Evolutionary conservation across 2,888 invertebrate species (phyloP).

Genomic region (Pollenia labialis): DNA sequence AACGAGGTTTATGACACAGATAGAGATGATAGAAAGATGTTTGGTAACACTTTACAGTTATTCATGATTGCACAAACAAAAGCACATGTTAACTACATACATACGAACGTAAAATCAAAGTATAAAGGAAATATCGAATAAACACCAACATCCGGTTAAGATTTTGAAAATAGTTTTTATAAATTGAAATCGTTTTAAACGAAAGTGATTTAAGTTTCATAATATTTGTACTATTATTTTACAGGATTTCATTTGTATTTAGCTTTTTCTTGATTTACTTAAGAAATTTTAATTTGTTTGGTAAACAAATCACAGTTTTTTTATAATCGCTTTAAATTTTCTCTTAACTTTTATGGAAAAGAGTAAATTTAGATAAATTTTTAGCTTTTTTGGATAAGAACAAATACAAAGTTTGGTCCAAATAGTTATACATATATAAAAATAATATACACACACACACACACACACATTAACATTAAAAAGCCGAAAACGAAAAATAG

Average conservation of each 20-base stretch:
- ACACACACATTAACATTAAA: neutral
- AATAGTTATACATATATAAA: neutral
- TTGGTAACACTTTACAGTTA: neutral
- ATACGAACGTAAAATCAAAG: neutral
- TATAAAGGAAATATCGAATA: conserved; percentile 54
- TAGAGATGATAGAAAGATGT: conserved; percentile 5
- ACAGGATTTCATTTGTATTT: too few relatives aligned
- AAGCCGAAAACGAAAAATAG: conserved; percentile 54
- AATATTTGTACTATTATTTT: too few relatives aligned
- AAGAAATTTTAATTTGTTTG: conserved; percentile 2
- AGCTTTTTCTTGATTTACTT: too few relatives aligned
- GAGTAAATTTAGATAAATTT: conserved; percentile 52
- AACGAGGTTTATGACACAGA: conserved; percentile 35
- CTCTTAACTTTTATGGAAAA: neutral
- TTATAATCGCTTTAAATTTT: neutral
- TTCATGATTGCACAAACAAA: neutral
- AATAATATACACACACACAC: neutral
- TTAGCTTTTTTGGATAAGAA: conserved; percentile 12
- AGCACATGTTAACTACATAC: neutral
- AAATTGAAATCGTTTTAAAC: neutral
- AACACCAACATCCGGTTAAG: conserved; percentile 45
- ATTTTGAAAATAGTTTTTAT: neutral
- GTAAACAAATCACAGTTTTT: conserved; percentile 17
- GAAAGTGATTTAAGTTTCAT: too few relatives aligned
- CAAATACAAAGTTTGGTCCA: neutral